Evolutionary conservation across 2,888 invertebrate genomes (phyloP).

Genomic region (Opisthograptis luteolata): DNA sequence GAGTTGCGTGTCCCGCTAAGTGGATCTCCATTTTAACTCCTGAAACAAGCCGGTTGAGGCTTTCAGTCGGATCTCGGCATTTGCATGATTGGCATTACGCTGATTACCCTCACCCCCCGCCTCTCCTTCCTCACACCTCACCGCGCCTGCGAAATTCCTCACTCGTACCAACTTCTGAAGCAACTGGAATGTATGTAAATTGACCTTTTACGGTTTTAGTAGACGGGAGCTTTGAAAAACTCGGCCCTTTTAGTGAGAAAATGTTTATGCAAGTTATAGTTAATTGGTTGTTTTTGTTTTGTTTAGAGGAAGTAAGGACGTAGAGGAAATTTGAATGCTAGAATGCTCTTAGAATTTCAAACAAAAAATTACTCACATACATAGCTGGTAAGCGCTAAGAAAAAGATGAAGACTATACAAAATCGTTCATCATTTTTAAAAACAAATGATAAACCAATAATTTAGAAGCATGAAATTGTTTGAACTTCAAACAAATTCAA

Average conservation of each 20-base stretch:
- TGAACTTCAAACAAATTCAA: no score
- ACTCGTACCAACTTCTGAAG: constrained; percentile 56
- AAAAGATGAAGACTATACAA: no score
- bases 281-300: constrained; percentile 43
- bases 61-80: constrained; percentile 83
- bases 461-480: no score
- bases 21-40: constrained; percentile 85
- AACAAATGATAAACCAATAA: no score
- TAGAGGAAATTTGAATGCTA: neutral
- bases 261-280: constrained; percentile 11
- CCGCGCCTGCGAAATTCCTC: constrained; percentile 44
- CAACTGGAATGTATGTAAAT: constrained; percentile 76
- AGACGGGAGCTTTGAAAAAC: constrained; percentile 25
- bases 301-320: neutral
- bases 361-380: neutral
- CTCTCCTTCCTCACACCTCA: constrained; percentile 35
- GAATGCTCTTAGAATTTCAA: neutral
- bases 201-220: constrained; percentile 56
- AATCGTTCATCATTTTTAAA: no score
- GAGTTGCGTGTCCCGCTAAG: constrained; percentile 80
- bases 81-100: constrained; percentile 84
- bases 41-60: constrained; percentile 83
- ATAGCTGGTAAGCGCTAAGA: no score
- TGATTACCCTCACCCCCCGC: constrained; percentile 65
- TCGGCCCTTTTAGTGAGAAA: constrained; percentile 19